Percentiles rank a stretch among this genome's conserved stretches.
Conservation (phyloP, 2,797 vertebrate genomes). For the Triplophysa yarkandensis region DNA sequence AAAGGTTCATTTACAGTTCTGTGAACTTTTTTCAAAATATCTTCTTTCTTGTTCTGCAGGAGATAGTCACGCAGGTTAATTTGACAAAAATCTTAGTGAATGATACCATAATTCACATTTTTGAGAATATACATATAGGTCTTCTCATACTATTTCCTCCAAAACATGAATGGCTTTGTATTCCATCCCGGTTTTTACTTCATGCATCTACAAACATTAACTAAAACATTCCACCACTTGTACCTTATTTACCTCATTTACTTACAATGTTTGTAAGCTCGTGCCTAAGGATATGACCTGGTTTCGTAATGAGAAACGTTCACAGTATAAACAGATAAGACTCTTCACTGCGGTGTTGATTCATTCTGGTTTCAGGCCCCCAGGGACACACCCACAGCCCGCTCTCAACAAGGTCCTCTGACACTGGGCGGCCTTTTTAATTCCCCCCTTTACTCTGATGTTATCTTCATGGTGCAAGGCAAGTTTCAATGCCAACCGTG, state of each 20-base stretch:
- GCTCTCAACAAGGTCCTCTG: constrained; percentile 77
- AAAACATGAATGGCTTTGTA: no score
- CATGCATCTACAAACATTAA: no score
- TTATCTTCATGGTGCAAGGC: constrained; percentile 99
- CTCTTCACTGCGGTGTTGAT: constrained; percentile 14
- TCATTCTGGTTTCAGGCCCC: constrained; percentile 62
- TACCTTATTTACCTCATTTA: not conserved
- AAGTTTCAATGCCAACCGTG: constrained; percentile 45
- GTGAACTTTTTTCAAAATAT: no score
- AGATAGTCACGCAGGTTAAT: no score
- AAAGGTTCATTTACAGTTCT: no score
- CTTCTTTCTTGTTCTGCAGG: no score
- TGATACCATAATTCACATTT: no score
- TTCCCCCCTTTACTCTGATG: constrained; percentile 90
- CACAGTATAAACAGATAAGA: constrained; percentile 4
- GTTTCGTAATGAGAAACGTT: constrained; percentile 10
- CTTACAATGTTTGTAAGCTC: not conserved
- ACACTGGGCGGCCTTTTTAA: constrained; percentile 93
- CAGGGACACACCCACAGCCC: constrained; percentile 74
- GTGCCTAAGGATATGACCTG: not conserved
- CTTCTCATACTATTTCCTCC: no score
- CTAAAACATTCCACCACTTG: not conserved
- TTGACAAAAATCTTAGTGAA: no score
- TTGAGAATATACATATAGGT: no score
- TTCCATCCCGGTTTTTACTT: no score